phyloP scores from a whole-genome alignment of 2,797 vertebrate genomes.

The Chanos chanos region DNA sequence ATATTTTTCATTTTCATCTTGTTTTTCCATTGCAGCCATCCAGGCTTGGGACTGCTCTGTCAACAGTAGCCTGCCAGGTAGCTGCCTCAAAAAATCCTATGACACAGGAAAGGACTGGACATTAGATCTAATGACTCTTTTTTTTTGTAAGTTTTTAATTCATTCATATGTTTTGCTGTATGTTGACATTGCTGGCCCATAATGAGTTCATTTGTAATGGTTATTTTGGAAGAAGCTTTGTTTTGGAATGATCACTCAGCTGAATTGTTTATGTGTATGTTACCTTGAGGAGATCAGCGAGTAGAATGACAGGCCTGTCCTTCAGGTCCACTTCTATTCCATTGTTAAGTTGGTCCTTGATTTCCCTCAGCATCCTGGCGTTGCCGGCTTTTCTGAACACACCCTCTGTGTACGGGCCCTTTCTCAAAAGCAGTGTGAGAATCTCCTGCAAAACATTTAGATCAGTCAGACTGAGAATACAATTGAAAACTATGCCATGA shows the following conservation, averaged over 20 bases:
- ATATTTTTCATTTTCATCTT: slow-evolving; percentile 58
- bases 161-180: too few species aligned
- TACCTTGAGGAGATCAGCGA: slow-evolving; percentile 80
- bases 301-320: slow-evolving; percentile 65
- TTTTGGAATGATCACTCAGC: too few species aligned
- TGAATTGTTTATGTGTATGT: neutral
- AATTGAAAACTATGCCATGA: too few species aligned
- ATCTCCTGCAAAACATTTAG: slow-evolving; percentile 63
- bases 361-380: slow-evolving; percentile 73
- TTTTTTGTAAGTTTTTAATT: too few species aligned
- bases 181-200: too few species aligned
- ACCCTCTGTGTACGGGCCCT: slow-evolving; percentile 73
- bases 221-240: too few species aligned
- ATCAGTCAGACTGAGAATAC: neutral
- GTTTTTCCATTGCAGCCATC: slow-evolving; percentile 73
- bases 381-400: slow-evolving; percentile 81
- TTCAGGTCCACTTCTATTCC: slow-evolving; percentile 63
- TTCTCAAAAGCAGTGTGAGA: slow-evolving; percentile 63
- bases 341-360: slow-evolving; percentile 75
- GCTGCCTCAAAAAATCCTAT: slow-evolving; percentile 79
- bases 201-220: too few species aligned
- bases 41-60: slow-evolving; percentile 71
- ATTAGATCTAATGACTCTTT: neutral
- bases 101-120: slow-evolving; percentile 14
- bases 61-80: slow-evolving; percentile 72